Evolutionary conservation across 1,140 invertebrate species (phyloP).

Genomic region (Diploscapter pachys): DNA sequence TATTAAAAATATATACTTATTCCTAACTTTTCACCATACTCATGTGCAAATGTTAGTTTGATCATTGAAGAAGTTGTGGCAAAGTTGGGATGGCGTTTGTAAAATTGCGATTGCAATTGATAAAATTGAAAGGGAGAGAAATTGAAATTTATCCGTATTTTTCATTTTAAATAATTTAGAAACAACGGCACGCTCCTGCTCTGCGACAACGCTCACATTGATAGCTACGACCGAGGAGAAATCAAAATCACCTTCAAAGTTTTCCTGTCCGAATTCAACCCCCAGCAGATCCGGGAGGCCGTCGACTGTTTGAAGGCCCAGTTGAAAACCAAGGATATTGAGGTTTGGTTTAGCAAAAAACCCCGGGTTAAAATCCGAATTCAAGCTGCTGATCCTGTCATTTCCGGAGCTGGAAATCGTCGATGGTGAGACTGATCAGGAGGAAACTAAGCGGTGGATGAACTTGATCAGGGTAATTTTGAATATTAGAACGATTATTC

Average conservation of each 20-base stretch:
- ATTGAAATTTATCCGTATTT: neutral
- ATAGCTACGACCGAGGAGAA: conserved; percentile 54
- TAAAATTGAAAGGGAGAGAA: neutral
- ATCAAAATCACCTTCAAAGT: conserved; percentile 55
- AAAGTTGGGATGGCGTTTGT: neutral
- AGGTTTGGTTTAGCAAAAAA: neutral
- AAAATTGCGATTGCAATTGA: neutral
- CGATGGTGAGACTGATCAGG: conserved; percentile 37
- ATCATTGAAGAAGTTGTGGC: neutral
- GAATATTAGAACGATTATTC: neutral
- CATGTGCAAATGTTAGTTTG: too few species aligned
- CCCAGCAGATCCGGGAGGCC: conserved; percentile 4
- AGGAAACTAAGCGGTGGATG: conserved; percentile 22
- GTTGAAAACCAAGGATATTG: conserved; percentile 52
- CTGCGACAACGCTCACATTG: conserved; percentile 43
- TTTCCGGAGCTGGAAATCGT: conserved; percentile 44
- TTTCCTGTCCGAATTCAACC: conserved; percentile 11
- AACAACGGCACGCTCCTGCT: conserved; percentile 50
- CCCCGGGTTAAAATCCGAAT: neutral
- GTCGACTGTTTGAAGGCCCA: conserved; percentile 24
- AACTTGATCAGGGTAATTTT: conserved; percentile 36
- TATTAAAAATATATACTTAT: neutral
- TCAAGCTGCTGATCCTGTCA: conserved; percentile 49
- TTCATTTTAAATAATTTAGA: conserved; percentile 29
- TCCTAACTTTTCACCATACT: too few species aligned